Evolutionary conservation across 2,113 vertebrate species (phyloP).

Genomic region (Piprites chloris): DNA sequence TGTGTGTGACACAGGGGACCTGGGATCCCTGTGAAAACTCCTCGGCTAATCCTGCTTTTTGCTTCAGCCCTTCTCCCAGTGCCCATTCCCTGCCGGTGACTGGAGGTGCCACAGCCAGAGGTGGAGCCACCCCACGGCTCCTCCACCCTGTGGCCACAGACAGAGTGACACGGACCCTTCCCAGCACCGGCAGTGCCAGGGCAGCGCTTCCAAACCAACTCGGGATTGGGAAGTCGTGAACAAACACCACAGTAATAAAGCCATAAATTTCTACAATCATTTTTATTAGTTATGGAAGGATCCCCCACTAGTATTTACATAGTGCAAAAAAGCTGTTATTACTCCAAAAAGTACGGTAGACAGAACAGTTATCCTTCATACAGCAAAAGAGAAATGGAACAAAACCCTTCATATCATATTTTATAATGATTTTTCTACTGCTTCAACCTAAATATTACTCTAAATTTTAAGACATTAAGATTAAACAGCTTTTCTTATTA

Average conservation of each 20-base stretch:
- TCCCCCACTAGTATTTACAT: slow-evolving; percentile 88
- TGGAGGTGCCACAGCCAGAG: neutral
- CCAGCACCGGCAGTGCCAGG: neutral
- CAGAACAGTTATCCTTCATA: slow-evolving; percentile 76
- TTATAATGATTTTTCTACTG: slow-evolving; percentile 65
- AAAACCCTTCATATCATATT: slow-evolving; percentile 70
- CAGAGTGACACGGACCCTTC: accelerated
- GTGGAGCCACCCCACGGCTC: neutral
- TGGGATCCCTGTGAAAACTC: neutral
- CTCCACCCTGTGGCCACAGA: neutral
- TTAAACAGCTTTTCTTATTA: slow-evolving; percentile 70
- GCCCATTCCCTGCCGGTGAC: accelerated
- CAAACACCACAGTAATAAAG: neutral
- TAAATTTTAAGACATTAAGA: slow-evolving; percentile 72
- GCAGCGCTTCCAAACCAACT: neutral
- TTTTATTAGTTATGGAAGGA: slow-evolving; percentile 91
- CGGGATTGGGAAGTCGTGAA: neutral
- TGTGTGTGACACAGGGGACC: neutral
- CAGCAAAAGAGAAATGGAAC: slow-evolving; percentile 66
- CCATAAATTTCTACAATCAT: slow-evolving; percentile 77
- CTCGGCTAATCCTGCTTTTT: neutral
- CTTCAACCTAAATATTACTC: slow-evolving; percentile 68
- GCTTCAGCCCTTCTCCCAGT: neutral
- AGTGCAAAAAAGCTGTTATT: slow-evolving; percentile 92
- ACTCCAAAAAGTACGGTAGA: slow-evolving; percentile 72